Evolutionary conservation across 2,113 vertebrate species (phyloP).

Genomic region (Indri indri): DNA sequence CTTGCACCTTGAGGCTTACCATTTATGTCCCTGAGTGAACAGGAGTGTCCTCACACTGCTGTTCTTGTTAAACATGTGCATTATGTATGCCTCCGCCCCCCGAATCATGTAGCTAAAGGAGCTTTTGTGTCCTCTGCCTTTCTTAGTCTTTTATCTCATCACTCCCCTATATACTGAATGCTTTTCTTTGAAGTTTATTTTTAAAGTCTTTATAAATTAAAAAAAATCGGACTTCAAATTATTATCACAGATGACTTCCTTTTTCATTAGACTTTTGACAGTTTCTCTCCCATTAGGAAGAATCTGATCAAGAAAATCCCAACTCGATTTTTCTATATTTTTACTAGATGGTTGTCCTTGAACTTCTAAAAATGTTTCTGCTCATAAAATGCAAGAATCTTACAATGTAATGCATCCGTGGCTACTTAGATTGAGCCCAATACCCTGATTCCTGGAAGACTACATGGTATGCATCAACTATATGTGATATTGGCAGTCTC

Average conservation of each 20-base stretch:
- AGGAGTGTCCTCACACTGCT: accelerated
- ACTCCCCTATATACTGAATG: background rate
- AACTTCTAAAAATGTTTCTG: background rate
- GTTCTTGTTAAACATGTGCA: background rate
- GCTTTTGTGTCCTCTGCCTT: background rate
- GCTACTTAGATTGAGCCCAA: background rate
- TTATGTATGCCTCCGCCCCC: too few species aligned
- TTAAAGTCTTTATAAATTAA: background rate
- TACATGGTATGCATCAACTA: background rate
- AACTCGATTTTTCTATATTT: background rate
- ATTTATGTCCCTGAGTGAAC: background rate
- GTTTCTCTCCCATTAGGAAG: background rate
- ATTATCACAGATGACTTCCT: background rate
- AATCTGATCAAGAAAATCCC: background rate
- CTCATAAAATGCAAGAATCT: background rate
- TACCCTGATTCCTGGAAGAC: background rate
- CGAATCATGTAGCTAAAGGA: background rate
- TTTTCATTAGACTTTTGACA: background rate
- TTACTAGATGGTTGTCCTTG: background rate
- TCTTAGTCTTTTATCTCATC: background rate
- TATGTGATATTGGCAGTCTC: background rate
- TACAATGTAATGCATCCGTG: background rate
- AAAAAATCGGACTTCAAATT: background rate
- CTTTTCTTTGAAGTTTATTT: background rate
- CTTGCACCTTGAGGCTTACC: background rate